These are phyloP conservation scores for Redunca redunca DNA, from an alignment of 2,113 vertebrate species.

Conservation along the genomic window DNA sequence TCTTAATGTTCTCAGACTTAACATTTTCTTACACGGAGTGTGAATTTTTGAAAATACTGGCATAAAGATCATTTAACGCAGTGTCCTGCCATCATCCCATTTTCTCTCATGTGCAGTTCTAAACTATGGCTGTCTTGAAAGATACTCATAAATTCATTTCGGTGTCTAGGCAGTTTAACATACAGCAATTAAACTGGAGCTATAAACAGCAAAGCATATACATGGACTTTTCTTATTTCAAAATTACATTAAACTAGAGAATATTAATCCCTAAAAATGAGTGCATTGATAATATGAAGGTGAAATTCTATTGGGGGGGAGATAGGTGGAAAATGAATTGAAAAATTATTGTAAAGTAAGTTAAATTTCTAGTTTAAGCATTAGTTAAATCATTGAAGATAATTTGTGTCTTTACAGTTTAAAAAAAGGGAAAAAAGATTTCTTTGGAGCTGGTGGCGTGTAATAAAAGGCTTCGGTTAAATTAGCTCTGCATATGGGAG, in stretches of 20 bases:
- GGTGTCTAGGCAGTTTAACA: conserved; percentile 58
- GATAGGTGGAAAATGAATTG: not conserved
- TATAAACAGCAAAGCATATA: not conserved
- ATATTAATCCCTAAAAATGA: conserved; percentile 54
- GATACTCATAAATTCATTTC: conserved; percentile 59
- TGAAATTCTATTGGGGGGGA: not conserved
- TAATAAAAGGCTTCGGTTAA: conserved; percentile 38
- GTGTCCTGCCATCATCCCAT: not conserved
- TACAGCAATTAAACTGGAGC: conserved; percentile 51
- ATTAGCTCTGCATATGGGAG: not conserved
- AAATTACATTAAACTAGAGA: conserved; percentile 56
- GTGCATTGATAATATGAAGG: conserved; percentile 42
- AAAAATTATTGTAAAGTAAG: conserved; percentile 42
- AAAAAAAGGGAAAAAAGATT: conserved; percentile 14
- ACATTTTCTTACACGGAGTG: conserved; percentile 42
- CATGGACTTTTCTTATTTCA: conserved; percentile 46
- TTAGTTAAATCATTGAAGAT: conserved; percentile 42
- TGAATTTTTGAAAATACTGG: conserved; percentile 58
- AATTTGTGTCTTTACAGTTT: conserved; percentile 13
- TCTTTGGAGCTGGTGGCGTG: not conserved
- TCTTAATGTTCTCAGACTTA: conserved; percentile 55
- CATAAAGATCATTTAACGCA: conserved; percentile 27
- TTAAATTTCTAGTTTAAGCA: conserved; percentile 35
- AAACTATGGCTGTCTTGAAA: conserved; percentile 54
- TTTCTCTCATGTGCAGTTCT: conserved; percentile 41